These are phyloP conservation scores for Drosophila bipectinata DNA, from an alignment of 1,140 invertebrate genomes.

Conservation along the genomic window DNA sequence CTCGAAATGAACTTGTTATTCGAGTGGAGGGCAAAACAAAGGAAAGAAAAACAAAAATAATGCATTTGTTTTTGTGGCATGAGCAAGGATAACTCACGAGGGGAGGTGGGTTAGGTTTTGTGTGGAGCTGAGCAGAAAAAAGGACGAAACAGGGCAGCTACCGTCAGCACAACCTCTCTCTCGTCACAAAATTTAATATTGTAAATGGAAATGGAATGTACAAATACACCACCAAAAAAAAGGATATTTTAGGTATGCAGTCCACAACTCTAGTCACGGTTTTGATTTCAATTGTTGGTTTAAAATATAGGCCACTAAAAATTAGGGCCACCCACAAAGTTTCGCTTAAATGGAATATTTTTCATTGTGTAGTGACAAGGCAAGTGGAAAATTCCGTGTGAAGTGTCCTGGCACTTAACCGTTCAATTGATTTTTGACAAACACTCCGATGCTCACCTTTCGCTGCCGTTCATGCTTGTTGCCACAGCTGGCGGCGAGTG, in stretches of 20 bases:
- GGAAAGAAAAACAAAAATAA: conserved; percentile 38
- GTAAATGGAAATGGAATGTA: conserved; percentile 40
- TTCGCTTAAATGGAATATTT: background rate
- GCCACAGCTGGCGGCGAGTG: conserved; percentile 47
- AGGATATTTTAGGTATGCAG: background rate
- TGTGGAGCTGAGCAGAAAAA: conserved; percentile 29
- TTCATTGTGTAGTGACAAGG: conserved; percentile 10
- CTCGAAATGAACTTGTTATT: conserved; percentile 57
- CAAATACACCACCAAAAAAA: conserved; percentile 6
- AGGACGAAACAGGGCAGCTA: conserved; percentile 17
- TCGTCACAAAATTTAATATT: conserved; percentile 50
- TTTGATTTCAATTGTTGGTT: background rate
- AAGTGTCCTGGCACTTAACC: conserved; percentile 48
- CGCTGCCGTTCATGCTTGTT: conserved; percentile 22
- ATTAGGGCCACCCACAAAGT: background rate
- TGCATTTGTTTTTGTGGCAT: conserved; percentile 23
- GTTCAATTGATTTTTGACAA: conserved; percentile 56
- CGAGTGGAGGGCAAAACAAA: conserved; percentile 33
- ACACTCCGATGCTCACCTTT: conserved; percentile 36
- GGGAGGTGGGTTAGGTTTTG: conserved; percentile 10
- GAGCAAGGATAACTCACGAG: background rate
- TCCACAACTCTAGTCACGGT: no score
- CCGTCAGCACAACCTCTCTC: conserved; percentile 24
- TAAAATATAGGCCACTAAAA: background rate
- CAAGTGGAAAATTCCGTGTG: conserved; percentile 31